Evolutionary conservation across 2,797 vertebrate species (phyloP).

Genomic region (Tadarida brasiliensis): DNA sequence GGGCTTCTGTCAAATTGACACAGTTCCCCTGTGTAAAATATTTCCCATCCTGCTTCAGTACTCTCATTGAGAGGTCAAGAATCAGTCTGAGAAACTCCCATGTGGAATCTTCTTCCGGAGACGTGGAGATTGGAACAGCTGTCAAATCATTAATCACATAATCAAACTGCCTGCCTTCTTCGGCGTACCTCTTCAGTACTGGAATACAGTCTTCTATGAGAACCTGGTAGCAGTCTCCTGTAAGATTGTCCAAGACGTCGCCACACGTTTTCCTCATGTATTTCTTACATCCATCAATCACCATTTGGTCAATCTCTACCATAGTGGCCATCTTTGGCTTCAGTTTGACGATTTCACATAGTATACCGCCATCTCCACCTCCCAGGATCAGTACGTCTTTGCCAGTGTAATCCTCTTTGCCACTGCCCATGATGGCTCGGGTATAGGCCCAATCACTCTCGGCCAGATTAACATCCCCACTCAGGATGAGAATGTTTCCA

Average conservation of each 20-base stretch:
- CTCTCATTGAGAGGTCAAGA: conserved; percentile 96
- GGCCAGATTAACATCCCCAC: conserved; percentile 86
- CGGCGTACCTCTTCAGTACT: conserved; percentile 96
- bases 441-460: conserved; percentile 98
- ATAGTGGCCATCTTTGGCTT: conserved; percentile 99
- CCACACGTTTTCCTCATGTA: conserved; percentile 98
- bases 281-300: conserved; percentile 96
- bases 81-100: background rate
- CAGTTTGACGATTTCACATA: conserved; percentile 96
- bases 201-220: conserved; percentile 98
- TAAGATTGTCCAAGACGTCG: conserved; percentile 96
- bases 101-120: conserved; percentile 94
- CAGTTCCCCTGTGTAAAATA: conserved; percentile 99
- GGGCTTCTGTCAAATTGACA: conserved; percentile 94
- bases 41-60: conserved; percentile 95
- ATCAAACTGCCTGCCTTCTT: conserved; percentile 96
- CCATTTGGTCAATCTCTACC: conserved; percentile 99
- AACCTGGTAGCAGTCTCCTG: conserved; percentile 98
- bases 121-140: conserved; percentile 97
- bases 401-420: conserved; percentile 95
- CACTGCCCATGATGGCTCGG: conserved; percentile 96
- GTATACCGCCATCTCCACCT: conserved; percentile 97
- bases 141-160: conserved; percentile 99
- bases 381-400: conserved; percentile 98
- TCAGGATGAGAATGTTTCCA: background rate